phyloP scores from a whole-genome alignment of 2,888 invertebrate species.

The Colostygia pectinataria region DNA sequence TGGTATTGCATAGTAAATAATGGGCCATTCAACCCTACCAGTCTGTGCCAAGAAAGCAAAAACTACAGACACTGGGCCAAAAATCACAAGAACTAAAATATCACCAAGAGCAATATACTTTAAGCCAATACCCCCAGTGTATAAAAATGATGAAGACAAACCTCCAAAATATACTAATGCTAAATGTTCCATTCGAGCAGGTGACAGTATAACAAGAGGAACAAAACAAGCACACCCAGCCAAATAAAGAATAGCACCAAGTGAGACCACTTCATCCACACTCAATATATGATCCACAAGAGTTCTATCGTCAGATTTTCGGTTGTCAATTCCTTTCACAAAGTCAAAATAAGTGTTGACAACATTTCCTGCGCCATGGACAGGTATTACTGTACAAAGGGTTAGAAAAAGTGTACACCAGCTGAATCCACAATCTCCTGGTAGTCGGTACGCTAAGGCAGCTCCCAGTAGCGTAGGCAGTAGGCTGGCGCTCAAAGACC shows the following conservation, averaged over 20 bases:
- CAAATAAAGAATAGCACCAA: conserved; percentile 94
- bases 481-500: conserved; percentile 96
- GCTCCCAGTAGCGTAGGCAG: conserved; percentile 96
- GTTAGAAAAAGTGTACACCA: conserved; percentile 91
- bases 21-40: conserved; percentile 94
- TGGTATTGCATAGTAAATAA: conserved; percentile 96
- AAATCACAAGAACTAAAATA: conserved; percentile 94
- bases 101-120: conserved; percentile 98
- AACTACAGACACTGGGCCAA: conserved; percentile 96
- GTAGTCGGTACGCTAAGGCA: conserved; percentile 92
- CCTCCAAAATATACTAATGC: conserved; percentile 98
- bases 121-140: conserved; percentile 97
- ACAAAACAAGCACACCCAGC: conserved; percentile 94
- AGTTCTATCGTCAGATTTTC: conserved; percentile 96
- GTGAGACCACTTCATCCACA: conserved; percentile 89
- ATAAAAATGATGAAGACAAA: conserved; percentile 96
- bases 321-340: conserved; percentile 95
- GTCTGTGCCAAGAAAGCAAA: conserved; percentile 97
- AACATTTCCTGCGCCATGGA: conserved; percentile 97
- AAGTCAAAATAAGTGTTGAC: conserved; percentile 98
- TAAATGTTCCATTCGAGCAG: conserved; percentile 96
- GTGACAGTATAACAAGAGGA: conserved; percentile 89
- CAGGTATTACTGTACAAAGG: conserved; percentile 92
- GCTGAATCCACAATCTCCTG: conserved; percentile 89
- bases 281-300: conserved; percentile 95